Conservation (phyloP, 2,113 vertebrate genomes). For the Odontesthes bonariensis region DNA sequence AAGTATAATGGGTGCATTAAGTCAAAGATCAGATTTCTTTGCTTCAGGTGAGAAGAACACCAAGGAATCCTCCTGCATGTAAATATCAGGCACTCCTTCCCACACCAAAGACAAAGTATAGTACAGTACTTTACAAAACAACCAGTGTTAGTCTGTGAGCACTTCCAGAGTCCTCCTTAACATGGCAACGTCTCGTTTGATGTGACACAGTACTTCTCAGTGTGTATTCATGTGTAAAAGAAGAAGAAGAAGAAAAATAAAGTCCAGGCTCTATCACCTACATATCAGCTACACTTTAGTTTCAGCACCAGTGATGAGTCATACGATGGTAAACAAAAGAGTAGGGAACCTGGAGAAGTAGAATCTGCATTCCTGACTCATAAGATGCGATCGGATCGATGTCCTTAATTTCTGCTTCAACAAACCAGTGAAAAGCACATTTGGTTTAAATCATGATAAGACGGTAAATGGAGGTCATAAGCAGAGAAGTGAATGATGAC, state of each 20-base stretch:
- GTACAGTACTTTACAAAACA: conserved; percentile 62
- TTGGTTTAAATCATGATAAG: conserved; percentile 35
- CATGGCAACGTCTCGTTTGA: conserved; percentile 35
- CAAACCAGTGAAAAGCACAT: conserved; percentile 30
- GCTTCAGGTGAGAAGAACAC: background rate
- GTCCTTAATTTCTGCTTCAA: conserved; percentile 17
- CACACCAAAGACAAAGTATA: conserved; percentile 3
- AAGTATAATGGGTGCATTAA: background rate
- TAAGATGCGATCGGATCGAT: conserved; percentile 15
- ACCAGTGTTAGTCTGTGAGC: conserved; percentile 42
- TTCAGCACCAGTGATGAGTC: conserved; percentile 33
- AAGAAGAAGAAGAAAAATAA: background rate
- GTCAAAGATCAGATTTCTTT: conserved; percentile 5
- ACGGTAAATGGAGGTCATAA: background rate
- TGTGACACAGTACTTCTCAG: background rate
- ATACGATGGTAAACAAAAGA: conserved; percentile 11
- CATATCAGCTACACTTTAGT: conserved; percentile 14
- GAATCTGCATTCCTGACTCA: background rate
- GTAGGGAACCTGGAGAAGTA: background rate
- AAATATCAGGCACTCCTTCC: conserved; percentile 40
- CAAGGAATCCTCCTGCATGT: background rate
- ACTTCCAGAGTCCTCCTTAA: conserved; percentile 38
- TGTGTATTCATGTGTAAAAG: conserved; percentile 1
- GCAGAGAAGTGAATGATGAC: conserved; percentile 6
- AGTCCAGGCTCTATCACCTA: conserved; percentile 26